Base-by-base conservation (phyloP, 2,797 vertebrate genomes). In the Dromococcyx pavoninus region DNA sequence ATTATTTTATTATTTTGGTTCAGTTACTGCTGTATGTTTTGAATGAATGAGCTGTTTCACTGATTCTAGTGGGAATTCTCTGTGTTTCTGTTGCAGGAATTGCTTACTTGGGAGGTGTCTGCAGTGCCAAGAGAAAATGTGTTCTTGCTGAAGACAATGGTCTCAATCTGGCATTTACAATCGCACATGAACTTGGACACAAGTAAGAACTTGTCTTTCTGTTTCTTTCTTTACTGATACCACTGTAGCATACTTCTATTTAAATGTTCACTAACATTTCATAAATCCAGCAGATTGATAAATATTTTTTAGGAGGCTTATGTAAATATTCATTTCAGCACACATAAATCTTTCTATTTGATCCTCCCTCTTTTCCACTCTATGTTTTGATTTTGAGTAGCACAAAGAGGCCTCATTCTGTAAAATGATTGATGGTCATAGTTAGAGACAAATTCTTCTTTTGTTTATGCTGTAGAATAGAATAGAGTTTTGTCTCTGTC, bases 181-280 rank as follows among this genome's bases (percentile, higher is more conserved):
- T 99, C 75, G 99, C 99, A 41, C 99, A 99, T 14, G 99, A 99
- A 94, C 98, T 99, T 56, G 99, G 99, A 82, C 99, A 99, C 99
- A 99, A 99, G 99, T 99, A 98, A 97, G 99, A 96, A 57, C 57
- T 62, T 44, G 39, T 62, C 21, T 33, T 58, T 70, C 28, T 56
- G 16, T 66, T 88, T 89, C 46, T 58, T 56, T 44, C 64, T 86
- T 69, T 75, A 22, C 65, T 72, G 43, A 7, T 53, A 25, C 51
- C 33, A 22, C 51, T 66, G 25, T 32, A 66, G 28, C 30, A 10
- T 67, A 13, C 43, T 75, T 91, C 17, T 17, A 21, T 88, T 86
- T 72, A 23, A 88, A 2, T 60, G 22, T 50, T 91, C 84, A 37
- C 88, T 83, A 23, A 24, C 21, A 51, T 78, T 83, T 93, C 27